Evolutionary conservation across 1,140 invertebrate species (phyloP).

Genomic region (Macrocentrus cingulum): DNA sequence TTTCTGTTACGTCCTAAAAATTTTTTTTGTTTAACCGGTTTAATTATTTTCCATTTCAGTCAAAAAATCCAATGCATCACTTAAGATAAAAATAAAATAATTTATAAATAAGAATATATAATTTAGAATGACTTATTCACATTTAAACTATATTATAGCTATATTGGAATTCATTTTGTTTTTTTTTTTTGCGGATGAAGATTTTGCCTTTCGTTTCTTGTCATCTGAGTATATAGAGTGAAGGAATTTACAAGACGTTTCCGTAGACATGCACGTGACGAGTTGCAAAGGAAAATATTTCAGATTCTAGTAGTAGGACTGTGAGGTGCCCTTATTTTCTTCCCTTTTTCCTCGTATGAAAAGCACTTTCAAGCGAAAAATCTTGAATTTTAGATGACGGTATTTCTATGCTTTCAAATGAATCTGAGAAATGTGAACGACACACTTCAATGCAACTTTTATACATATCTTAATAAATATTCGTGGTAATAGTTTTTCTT

Average conservation of each 20-base stretch:
- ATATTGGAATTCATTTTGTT: too few species aligned
- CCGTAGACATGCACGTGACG: constrained; percentile 20
- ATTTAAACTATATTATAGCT: too few species aligned
- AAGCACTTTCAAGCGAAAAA: too few species aligned
- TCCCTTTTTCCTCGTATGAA: neutral
- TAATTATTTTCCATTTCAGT: too few species aligned
- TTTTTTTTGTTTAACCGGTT: too few species aligned
- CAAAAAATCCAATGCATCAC: too few species aligned
- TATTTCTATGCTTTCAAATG: constrained; percentile 9
- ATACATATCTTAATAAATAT: neutral
- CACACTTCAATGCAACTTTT: constrained; percentile 5
- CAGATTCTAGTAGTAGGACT: constrained; percentile 40
- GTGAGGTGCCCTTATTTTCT: neutral
- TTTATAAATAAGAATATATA: too few species aligned
- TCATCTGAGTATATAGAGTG: constrained; percentile 26
- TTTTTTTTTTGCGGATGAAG: neutral
- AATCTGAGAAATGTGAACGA: constrained; percentile 2
- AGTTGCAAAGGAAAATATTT: constrained; percentile 44
- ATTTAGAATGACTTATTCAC: too few species aligned
- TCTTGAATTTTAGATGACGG: neutral
- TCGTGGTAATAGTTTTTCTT: too few species aligned
- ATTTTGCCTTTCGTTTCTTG: constrained; percentile 19
- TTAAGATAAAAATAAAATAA: too few species aligned
- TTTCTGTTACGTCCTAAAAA: too few species aligned
- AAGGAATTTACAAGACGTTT: constrained; percentile 31